Percentiles rank a stretch among this genome's conserved stretches.
These are phyloP conservation scores for Galbula dea DNA, from an alignment of 2,113 vertebrate genomes.

Conservation along the genomic window DNA sequence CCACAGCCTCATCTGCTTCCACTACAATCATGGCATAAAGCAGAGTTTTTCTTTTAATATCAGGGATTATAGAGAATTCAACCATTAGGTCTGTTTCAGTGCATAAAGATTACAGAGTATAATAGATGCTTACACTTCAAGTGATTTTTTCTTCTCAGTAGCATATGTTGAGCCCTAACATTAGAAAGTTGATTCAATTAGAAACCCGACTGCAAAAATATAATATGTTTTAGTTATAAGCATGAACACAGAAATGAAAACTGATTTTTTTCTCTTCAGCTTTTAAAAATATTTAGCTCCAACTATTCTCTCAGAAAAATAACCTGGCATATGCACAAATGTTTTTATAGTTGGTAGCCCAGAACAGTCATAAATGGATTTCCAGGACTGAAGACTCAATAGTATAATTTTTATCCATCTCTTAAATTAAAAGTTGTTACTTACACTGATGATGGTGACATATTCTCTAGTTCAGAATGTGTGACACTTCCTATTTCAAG, in stretches of 20 bases:
- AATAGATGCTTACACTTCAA: neutral
- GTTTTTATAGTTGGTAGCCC: neutral
- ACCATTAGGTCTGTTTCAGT: neutral
- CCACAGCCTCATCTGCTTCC: neutral
- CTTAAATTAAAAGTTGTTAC: neutral
- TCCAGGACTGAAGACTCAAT: neutral
- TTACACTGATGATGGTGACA: neutral
- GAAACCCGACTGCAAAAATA: neutral
- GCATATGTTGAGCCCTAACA: neutral
- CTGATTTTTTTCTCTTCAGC: neutral
- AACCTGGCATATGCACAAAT: neutral
- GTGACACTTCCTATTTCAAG: neutral
- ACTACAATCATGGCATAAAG: neutral
- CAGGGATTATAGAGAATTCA: neutral
- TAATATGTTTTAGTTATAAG: neutral
- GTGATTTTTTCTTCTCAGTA: neutral
- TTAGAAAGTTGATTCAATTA: neutral
- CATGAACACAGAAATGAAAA: neutral
- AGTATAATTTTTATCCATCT: neutral
- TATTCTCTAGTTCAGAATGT: neutral
- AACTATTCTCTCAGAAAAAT: neutral
- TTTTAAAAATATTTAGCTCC: neutral
- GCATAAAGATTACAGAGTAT: neutral
- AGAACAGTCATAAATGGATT: neutral
- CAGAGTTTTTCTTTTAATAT: constrained; percentile 20